These are phyloP conservation scores for Passer domesticus DNA, from an alignment of 2,113 vertebrate species.

Conservation along the genomic window DNA sequence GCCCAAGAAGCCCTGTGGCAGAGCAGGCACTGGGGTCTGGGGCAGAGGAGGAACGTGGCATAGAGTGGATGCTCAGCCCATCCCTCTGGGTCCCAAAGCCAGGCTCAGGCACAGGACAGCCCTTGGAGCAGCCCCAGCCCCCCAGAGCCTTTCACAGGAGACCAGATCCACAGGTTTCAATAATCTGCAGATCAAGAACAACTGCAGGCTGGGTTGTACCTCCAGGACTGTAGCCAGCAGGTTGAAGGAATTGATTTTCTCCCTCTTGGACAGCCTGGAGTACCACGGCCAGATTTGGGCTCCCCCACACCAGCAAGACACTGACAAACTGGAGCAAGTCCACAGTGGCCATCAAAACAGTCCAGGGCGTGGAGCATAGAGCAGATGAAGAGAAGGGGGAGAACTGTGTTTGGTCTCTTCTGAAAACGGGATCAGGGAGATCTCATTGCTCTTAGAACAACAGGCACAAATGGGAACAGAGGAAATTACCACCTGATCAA, in stretches of 20 bases:
- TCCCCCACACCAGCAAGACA: background rate
- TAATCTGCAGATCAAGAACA: background rate
- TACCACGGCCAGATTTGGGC: background rate
- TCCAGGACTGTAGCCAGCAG: background rate
- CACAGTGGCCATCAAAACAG: background rate
- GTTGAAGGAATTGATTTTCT: background rate
- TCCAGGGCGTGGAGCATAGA: background rate
- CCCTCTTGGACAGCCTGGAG: background rate
- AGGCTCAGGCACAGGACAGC: background rate
- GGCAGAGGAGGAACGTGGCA: background rate
- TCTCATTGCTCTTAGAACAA: background rate
- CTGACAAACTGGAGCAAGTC: background rate
- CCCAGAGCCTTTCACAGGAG: background rate
- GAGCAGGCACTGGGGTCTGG: background rate
- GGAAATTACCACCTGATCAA: background rate
- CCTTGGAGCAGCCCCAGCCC: background rate
- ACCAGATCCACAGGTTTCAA: background rate
- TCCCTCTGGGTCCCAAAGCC: background rate
- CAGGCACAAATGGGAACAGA: background rate
- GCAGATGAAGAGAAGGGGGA: background rate
- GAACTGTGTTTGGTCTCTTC: background rate
- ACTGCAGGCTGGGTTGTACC: background rate
- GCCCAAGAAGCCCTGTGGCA: background rate
- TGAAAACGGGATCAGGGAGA: background rate
- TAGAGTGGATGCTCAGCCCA: rapidly evolving